Evolutionary conservation across 2,888 invertebrate genomes (phyloP), one percentile per base, ranked within the genome.

Genomic region (Cenopis cana): DNA sequence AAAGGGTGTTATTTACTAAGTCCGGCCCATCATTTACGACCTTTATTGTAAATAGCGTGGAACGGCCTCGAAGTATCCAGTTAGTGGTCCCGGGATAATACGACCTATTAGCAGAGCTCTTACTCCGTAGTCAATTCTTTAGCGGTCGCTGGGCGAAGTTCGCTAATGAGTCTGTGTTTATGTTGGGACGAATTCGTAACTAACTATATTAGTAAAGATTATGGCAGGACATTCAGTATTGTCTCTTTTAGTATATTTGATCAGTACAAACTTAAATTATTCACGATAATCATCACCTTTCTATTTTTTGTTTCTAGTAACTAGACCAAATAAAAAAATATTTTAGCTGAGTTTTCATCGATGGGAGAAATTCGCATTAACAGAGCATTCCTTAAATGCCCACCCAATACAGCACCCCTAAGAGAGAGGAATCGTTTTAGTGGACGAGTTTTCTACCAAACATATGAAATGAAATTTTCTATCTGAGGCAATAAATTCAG

Each of bases 51-150:
- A 20, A 54, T 54, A 64, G 52, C 38, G 52, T 46, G 46, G 14
- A 50, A 24, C 66, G 24, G 46, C 60, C 55, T 66, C 66, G 71
- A 54, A 49, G 65, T 54, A 66, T 67, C 71, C 61, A 71, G 71
- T 71, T 71, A 60, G 69, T 52, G 29, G 66, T 71, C 71, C 61
- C 66, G 67, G 67, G 60, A 59, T 66, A 71, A 66, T 71, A 49
- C 66, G 66, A 67, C 61, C 71, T 71, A 67, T 71, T 71, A 71
- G 71, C 71, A 61, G 60, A 71, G 60, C 71, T 71, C 61, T 71
- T 71, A 67, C 67, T 46, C 36, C 61, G 61, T 67, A 71, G 71
- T 71, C 66, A 71, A 71, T 71, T 66, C 71, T 67, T 71, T 71
- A 71, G 67, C 60, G 67, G 55, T 38, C 71, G 71, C 67, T 50